Percentiles rank a stretch among this genome's conserved stretches.
phyloP scores from a whole-genome alignment of 2,888 invertebrate genomes.

The Parascotia fuliginaria region DNA sequence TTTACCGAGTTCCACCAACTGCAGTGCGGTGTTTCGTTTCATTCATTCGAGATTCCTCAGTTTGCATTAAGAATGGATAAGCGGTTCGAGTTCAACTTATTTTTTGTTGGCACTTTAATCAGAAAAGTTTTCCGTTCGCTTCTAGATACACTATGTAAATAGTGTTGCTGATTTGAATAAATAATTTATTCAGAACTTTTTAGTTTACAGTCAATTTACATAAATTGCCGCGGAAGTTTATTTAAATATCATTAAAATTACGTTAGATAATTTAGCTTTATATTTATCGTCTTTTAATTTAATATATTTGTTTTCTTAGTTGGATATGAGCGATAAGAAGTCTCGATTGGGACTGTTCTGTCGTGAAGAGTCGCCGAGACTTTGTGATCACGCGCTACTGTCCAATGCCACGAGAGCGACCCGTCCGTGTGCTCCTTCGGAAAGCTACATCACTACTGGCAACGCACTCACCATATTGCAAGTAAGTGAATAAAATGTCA shows the following conservation, averaged over 20 bases:
- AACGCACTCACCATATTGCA: slow-evolving; percentile 92
- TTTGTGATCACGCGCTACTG: slow-evolving; percentile 91
- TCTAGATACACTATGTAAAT: slow-evolving; percentile 60
- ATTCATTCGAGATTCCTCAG: slow-evolving; percentile 76
- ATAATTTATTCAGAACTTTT: slow-evolving; percentile 54
- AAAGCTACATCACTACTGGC: slow-evolving; percentile 92
- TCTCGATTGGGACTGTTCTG: slow-evolving; percentile 91
- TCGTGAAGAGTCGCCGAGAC: slow-evolving; percentile 90
- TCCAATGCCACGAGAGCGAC: slow-evolving; percentile 90
- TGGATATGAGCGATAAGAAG: slow-evolving; percentile 81
- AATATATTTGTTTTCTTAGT: slow-evolving; percentile 47
- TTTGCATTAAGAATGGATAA: slow-evolving; percentile 81
- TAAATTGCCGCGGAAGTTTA: slow-evolving; percentile 2
- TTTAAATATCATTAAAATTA: slow-evolving; percentile 1
- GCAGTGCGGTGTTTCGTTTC: slow-evolving; percentile 84
- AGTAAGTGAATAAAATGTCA: slow-evolving; percentile 50
- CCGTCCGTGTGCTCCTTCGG: slow-evolving; percentile 89
- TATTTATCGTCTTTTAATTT: not conserved
- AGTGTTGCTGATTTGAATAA: slow-evolving; percentile 58
- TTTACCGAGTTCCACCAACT: slow-evolving; percentile 75
- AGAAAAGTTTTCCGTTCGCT: slow-evolving; percentile 62
- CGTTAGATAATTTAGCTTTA: not conserved
- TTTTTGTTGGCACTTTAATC: slow-evolving; percentile 78
- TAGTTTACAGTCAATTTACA: slow-evolving; percentile 26
- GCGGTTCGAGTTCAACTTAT: slow-evolving; percentile 64